A percentile compares a stretch with the other conserved stretches of the same genome.
phyloP scores from a whole-genome alignment of 92 coral and sea anemone genomes.

The Paramuricea clavata region DNA sequence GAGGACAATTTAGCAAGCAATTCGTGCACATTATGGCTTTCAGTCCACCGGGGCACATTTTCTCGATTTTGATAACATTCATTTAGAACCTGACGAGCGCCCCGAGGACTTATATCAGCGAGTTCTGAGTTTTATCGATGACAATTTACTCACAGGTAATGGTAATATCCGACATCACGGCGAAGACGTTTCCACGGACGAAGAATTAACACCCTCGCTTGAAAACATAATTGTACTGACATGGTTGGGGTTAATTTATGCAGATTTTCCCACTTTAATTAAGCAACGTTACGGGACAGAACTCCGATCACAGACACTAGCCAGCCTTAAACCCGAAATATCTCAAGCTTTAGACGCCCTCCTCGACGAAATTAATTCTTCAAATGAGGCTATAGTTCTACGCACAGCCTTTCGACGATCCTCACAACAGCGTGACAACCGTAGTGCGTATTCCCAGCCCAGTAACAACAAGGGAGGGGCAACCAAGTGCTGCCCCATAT shows the following conservation, averaged over 20 bases:
- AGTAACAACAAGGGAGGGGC: not conserved
- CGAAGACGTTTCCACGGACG: not conserved
- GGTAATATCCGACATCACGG: not conserved
- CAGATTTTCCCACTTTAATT: not conserved
- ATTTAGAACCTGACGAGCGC: not conserved
- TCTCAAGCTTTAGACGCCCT: not conserved
- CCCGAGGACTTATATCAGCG: not conserved
- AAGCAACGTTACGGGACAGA: not conserved
- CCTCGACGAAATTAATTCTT: constrained; percentile 35
- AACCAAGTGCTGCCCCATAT: constrained; percentile 30
- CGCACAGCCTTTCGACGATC: constrained; percentile 33
- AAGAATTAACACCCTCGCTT: not conserved
- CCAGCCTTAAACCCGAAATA: not conserved
- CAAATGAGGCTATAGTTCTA: constrained; percentile 69
- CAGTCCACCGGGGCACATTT: not conserved
- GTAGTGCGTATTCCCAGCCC: not conserved
- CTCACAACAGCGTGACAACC: not conserved
- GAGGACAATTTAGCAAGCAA: constrained; percentile 51
- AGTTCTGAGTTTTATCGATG: not conserved
- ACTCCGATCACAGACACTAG: not conserved
- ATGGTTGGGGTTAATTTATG: not conserved
- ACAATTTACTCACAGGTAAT: not conserved
- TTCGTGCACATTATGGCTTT: constrained; percentile 60
- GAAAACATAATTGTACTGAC: too few relatives aligned
- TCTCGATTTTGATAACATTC: not conserved